phyloP scores from a whole-genome alignment of 2,888 invertebrate species.

The Neoscelio sp. region DNA sequence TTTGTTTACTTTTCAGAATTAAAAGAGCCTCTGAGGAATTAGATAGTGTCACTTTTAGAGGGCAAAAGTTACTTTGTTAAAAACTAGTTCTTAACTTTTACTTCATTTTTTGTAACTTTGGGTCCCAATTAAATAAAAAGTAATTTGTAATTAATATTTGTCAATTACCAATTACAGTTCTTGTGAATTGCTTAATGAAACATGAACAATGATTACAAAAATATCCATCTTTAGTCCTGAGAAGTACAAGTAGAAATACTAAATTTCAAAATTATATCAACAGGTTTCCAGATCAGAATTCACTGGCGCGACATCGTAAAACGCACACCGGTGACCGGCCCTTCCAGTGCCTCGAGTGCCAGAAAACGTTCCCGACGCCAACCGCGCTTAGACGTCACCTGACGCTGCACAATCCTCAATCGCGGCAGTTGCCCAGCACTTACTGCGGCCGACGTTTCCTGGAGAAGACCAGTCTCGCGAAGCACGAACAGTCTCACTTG shows the following conservation, averaged over 20 bases:
- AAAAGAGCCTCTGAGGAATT: no score
- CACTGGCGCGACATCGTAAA: conserved; percentile 80
- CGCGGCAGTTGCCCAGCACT: conserved; percentile 82
- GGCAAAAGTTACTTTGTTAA: no score
- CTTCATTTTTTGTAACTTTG: no score
- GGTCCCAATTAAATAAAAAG: no score
- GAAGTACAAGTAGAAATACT: neutral
- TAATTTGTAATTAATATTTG: no score
- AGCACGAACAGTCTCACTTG: conserved; percentile 83
- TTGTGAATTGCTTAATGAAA: no score
- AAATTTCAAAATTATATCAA: conserved; percentile 12
- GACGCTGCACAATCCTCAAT: conserved; percentile 81
- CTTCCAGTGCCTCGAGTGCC: conserved; percentile 82
- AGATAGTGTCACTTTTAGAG: no score
- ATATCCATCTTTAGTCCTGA: no score
- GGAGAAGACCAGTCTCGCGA: conserved; percentile 81
- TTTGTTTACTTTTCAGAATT: no score
- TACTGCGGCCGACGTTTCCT: conserved; percentile 82
- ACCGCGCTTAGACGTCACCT: conserved; percentile 82
- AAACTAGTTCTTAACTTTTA: no score
- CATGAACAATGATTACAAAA: neutral
- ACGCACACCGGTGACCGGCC: conserved; percentile 80
- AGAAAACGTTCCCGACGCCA: conserved; percentile 82
- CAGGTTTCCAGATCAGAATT: conserved; percentile 81
- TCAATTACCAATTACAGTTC: no score